Evolutionary conservation across 2,888 invertebrate genomes (phyloP).

Genomic region (Callimorpha dominula): DNA sequence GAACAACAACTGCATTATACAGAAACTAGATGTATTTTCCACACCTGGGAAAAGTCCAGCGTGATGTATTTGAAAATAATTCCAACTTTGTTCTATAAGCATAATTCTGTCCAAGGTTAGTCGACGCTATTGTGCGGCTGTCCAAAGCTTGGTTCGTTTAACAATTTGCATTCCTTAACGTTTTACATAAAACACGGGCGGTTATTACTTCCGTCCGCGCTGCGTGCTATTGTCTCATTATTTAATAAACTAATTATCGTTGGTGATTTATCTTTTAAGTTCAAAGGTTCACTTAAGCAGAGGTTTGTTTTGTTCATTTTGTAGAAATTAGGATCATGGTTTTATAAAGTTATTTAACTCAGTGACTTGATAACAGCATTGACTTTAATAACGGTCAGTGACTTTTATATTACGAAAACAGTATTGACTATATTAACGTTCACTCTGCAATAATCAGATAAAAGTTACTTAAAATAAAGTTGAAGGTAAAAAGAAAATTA

Average conservation of each 20-base stretch:
- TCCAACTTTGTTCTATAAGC: slow-evolving; percentile 7
- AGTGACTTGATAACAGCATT: too few species aligned
- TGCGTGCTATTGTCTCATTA: slow-evolving; percentile 35
- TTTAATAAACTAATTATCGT: slow-evolving; percentile 21
- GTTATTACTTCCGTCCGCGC: slow-evolving; percentile 36
- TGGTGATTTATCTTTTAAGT: slow-evolving; percentile 25
- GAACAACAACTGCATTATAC: neutral
- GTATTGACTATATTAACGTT: too few species aligned
- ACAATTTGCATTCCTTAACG: slow-evolving; percentile 27
- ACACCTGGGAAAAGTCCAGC: neutral
- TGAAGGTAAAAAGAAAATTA: too few species aligned
- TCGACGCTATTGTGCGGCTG: slow-evolving; percentile 4
- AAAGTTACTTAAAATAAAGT: too few species aligned
- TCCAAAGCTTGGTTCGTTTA: slow-evolving; percentile 25
- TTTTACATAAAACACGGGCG: slow-evolving; percentile 39
- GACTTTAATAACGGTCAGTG: too few species aligned
- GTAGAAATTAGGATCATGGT: neutral
- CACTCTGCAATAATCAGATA: too few species aligned
- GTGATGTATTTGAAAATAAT: slow-evolving; percentile 1
- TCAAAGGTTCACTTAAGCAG: slow-evolving; percentile 1
- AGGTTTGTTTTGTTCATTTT: neutral
- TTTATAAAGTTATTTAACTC: too few species aligned
- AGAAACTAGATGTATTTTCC: neutral
- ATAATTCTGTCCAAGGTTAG: slow-evolving; percentile 3
- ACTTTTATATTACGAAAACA: too few species aligned